These are phyloP conservation scores for Euzetes globulus DNA, from an alignment of 2,888 invertebrate species.

Conservation along the genomic window DNA sequence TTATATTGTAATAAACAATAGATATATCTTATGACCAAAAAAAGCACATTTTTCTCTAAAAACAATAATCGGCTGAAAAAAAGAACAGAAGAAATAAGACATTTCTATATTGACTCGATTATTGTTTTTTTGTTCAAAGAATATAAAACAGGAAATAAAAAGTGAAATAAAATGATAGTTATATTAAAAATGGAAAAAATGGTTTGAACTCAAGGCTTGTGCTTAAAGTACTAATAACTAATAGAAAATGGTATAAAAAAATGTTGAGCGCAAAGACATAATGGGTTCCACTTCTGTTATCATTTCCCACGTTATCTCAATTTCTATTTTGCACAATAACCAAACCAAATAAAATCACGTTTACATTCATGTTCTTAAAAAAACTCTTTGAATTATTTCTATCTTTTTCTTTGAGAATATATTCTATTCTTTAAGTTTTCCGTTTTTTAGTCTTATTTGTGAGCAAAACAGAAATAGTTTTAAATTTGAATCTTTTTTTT, in stretches of 20 bases:
- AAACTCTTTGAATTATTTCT: not conserved
- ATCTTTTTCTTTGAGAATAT: not conserved
- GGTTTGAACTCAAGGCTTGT: not conserved
- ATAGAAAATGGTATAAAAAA: conserved; percentile 16
- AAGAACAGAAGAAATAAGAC: not conserved
- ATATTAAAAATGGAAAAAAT: not conserved
- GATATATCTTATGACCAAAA: not conserved
- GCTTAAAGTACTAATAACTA: not conserved
- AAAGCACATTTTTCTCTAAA: not conserved
- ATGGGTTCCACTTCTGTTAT: not conserved
- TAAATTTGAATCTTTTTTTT: conserved; percentile 2
- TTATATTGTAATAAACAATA: conserved; percentile 1
- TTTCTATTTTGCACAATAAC: conserved; percentile 6
- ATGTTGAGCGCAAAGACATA: not conserved
- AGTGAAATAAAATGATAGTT: not conserved
- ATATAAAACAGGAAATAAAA: conserved; percentile 18
- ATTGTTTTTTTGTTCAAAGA: not conserved
- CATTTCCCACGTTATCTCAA: conserved; percentile 14
- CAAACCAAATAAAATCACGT: conserved; percentile 1
- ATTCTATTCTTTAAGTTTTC: not conserved
- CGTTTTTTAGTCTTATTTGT: not conserved
- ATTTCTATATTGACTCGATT: no score
- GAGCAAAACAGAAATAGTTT: conserved; percentile 21
- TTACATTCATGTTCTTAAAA: not conserved
- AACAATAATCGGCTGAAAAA: not conserved